Evolutionary conservation across 2,888 invertebrate species (phyloP), one percentile per base, ranked within the genome.

Genomic region (Noctua janthe): DNA sequence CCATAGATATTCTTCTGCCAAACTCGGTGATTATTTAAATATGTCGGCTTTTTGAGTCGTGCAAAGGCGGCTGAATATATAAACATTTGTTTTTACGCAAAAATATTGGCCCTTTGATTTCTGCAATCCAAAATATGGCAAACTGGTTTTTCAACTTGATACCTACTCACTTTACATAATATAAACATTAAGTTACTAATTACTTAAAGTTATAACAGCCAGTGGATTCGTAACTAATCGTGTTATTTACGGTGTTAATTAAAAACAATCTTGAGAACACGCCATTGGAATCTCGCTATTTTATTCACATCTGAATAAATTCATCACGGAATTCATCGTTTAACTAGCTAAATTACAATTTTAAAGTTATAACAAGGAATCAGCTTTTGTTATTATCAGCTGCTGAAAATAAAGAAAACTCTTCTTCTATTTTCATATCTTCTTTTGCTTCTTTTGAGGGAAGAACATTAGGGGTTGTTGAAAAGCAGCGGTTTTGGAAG

Each of bases 231-330:
- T 62, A 62, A 39, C 78, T 59, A 82, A 79, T 85, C 35, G n/a
- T 70, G 35, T 74, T 77, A 72, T 82, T 82, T 35, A 74, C 56
- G 49, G 71, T 72, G 67, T 66, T 76, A 71, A 76, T 82, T 76
- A 66, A 67, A 78, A 70, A 82, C 35, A 39, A 67, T 74, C 6
- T 49, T 59, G 59, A 8, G 47, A 78, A 74, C 69, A 49, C 62
- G 71, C 23, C 35, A 71, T 8, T 67, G 62, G 39, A 66, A 71
- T 64, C 35, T 66, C 8, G 15, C 4, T 56, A 23, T 67, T 74
- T 80, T 80, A 10, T 67, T 51, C 23, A 7, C 29, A 17, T n/a
- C 54, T 47, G 11, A 39, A 66, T 23, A 35, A 35, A 15, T 78
- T 20, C 20, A 54, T 70, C 35, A 54, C 47, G 39, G 43, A 54